phyloP scores from a whole-genome alignment of 2,797 vertebrate species.

The Diplodus puntazzo region DNA sequence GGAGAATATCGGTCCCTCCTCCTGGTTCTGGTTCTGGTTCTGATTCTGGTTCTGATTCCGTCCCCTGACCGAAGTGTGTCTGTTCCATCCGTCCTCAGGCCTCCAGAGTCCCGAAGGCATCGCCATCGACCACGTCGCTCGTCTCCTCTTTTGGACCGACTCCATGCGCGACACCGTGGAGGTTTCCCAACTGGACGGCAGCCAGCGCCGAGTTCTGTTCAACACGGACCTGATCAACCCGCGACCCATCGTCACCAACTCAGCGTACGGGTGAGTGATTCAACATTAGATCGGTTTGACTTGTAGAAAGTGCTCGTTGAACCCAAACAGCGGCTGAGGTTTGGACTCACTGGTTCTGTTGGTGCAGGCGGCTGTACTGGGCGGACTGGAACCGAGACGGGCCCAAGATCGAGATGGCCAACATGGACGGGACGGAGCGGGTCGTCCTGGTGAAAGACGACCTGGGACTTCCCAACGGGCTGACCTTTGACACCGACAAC shows the following conservation, averaged over 20 bases:
- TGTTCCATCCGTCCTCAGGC: conserved; percentile 75
- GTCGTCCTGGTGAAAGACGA: conserved; percentile 88
- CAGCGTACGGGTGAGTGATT: conserved; percentile 86
- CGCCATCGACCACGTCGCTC: conserved; percentile 91
- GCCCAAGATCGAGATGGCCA: conserved; percentile 94
- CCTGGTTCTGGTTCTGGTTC: not conserved
- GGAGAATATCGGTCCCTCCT: not conserved
- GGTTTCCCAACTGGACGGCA: conserved; percentile 91
- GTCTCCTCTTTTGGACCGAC: conserved; percentile 97
- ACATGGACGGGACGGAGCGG: conserved; percentile 93
- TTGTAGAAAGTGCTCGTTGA: not conserved
- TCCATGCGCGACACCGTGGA: conserved; percentile 92
- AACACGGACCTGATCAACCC: conserved; percentile 92
- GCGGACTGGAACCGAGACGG: conserved; percentile 96
- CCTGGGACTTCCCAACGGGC: conserved; percentile 91
- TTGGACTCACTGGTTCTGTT: conserved; percentile 10
- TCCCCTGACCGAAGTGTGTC: not conserved
- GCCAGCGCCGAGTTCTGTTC: conserved; percentile 90
- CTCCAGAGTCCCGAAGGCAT: conserved; percentile 95
- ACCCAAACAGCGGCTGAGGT: too few relatives aligned
- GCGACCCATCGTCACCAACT: conserved; percentile 89
- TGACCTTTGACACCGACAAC: conserved; percentile 89
- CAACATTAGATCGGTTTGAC: not conserved
- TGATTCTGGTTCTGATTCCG: too few relatives aligned
- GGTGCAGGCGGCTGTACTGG: conserved; percentile 91